phyloP scores from a whole-genome alignment of 2,113 vertebrate genomes.

The Corythornis madagascariensis region DNA sequence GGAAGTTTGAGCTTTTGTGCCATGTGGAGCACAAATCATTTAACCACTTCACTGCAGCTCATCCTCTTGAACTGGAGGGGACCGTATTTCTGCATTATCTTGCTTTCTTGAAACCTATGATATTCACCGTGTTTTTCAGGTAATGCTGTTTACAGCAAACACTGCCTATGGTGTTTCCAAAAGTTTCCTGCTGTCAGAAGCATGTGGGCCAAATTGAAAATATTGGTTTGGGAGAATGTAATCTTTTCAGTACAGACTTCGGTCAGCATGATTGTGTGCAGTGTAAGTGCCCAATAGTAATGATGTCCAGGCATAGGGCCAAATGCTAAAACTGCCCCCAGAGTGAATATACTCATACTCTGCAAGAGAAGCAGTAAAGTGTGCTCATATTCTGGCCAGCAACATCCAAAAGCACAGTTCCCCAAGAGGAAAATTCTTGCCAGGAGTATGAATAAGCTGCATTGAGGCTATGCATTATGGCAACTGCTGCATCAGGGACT shows the following conservation, averaged over 20 bases:
- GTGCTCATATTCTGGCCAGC: background rate
- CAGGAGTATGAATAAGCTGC: conserved; percentile 55
- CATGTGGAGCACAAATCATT: background rate
- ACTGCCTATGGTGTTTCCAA: background rate
- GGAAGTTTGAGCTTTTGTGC: background rate
- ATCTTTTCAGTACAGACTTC: conserved; percentile 60
- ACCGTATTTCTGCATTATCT: background rate
- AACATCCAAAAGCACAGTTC: background rate
- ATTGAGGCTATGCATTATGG: conserved; percentile 1
- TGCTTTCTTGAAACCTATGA: background rate
- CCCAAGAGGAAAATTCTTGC: conserved; percentile 38
- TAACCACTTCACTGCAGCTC: background rate
- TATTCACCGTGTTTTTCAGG: conserved; percentile 29
- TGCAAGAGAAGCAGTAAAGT: conserved; percentile 45
- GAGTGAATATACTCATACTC: conserved; percentile 55
- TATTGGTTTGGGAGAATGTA: conserved; percentile 53
- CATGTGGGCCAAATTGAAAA: conserved; percentile 35
- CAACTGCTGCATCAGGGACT: background rate
- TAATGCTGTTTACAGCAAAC: conserved; percentile 33
- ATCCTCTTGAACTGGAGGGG: background rate
- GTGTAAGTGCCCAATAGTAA: conserved; percentile 58
- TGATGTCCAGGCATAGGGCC: conserved; percentile 60
- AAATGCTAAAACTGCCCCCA: conserved; percentile 57
- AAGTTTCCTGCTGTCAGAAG: conserved; percentile 47
- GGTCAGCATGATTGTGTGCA: conserved; percentile 34